Conservation (phyloP, 2,113 vertebrate species). For the Miniopterus natalensis region DNA sequence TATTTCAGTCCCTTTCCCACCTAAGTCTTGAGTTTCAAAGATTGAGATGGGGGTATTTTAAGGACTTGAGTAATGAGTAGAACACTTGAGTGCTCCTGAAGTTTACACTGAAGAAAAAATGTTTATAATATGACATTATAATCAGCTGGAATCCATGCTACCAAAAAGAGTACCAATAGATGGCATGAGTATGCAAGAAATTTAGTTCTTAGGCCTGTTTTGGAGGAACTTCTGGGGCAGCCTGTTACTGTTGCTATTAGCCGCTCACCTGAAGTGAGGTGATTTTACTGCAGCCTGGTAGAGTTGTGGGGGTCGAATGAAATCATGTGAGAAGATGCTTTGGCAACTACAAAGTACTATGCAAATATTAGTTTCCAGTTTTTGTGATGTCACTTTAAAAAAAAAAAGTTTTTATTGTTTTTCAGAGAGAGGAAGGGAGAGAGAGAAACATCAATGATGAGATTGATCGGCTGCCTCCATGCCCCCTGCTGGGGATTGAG, state of each 20-base stretch:
- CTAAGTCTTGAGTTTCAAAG: conserved; percentile 9
- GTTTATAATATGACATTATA: neutral
- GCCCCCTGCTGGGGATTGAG: too few species aligned
- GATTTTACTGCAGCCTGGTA: neutral
- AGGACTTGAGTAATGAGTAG: neutral
- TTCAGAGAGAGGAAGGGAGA: too few species aligned
- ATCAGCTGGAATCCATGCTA: neutral
- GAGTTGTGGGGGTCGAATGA: neutral
- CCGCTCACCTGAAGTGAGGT: neutral
- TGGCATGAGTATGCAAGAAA: conserved; percentile 7
- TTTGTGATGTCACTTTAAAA: neutral
- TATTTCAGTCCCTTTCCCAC: neutral
- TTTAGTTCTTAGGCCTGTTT: neutral
- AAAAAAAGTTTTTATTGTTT: too few species aligned
- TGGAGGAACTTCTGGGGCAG: neutral
- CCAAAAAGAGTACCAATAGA: conserved; percentile 50
- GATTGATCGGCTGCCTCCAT: too few species aligned
- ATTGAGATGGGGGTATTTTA: neutral
- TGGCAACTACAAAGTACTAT: neutral
- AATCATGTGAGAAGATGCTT: neutral
- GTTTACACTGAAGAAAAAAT: neutral
- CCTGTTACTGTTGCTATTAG: neutral
- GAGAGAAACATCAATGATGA: too few species aligned
- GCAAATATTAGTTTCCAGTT: neutral
- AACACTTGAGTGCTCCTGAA: neutral